phyloP scores from a whole-genome alignment of 2,113 vertebrate species.

The Lanius ludovicianus region DNA sequence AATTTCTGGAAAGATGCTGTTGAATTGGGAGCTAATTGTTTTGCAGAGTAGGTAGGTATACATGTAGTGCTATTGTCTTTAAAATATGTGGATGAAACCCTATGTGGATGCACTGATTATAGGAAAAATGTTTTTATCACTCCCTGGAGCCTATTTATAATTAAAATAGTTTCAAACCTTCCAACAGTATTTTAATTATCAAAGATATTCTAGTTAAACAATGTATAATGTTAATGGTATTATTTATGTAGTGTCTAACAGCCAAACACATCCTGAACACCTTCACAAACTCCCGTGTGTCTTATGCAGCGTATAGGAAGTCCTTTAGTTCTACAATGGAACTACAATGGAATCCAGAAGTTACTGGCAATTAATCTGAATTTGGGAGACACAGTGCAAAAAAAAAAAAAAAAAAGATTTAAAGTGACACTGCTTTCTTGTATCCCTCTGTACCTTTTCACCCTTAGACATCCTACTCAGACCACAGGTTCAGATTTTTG shows the following conservation, averaged over 20 bases:
- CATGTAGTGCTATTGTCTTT: not conserved
- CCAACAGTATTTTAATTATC: slow-evolving; percentile 36
- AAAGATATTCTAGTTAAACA: not conserved
- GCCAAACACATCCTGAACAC: not conserved
- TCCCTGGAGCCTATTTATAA: slow-evolving; percentile 40
- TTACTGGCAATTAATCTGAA: not conserved
- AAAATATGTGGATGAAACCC: not conserved
- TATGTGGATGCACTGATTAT: not conserved
- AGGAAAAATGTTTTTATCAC: slow-evolving; percentile 41
- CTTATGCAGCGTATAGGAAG: not conserved
- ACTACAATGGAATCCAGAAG: not conserved
- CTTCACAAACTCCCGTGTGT: not conserved
- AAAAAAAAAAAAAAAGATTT: not conserved
- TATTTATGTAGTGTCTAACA: slow-evolving; percentile 1
- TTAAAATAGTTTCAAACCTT: not conserved
- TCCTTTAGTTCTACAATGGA: not conserved
- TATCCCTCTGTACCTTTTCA: slow-evolving; percentile 14
- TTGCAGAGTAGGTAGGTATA: not conserved
- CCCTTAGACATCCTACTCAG: not conserved
- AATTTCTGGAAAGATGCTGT: not conserved
- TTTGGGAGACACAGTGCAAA: not conserved
- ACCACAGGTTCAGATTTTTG: not conserved
- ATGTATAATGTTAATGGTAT: slow-evolving; percentile 19
- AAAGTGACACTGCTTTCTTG: slow-evolving; percentile 46
- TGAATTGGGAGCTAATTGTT: not conserved